These are phyloP conservation scores for Syrrhaptes paradoxus DNA, from an alignment of 2,113 vertebrate species.

Conservation along the genomic window DNA sequence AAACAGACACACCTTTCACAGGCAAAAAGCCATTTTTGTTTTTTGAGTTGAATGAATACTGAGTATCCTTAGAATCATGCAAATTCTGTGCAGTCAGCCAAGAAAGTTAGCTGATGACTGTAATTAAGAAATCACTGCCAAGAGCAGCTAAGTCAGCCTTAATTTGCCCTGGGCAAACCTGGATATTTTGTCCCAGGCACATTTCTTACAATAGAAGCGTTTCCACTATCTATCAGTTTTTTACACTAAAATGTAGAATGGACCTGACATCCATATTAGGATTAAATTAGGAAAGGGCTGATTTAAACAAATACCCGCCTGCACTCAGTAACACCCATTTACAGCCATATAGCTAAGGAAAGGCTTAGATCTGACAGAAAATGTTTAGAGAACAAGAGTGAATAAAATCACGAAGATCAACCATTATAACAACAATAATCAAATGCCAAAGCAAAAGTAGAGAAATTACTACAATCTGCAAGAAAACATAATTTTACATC, in stretches of 20 bases:
- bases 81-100: constrained; percentile 26
- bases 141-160: constrained; percentile 17
- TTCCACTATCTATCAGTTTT: constrained; percentile 26
- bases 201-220: constrained; percentile 30
- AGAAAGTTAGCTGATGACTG: constrained; percentile 54
- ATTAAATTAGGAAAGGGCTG: constrained; percentile 35
- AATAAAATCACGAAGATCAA: constrained; percentile 14
- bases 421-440: not conserved
- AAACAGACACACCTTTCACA: constrained; percentile 3
- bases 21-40: constrained; percentile 19
- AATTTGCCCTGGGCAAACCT: constrained; percentile 23
- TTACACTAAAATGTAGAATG: constrained; percentile 4
- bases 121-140: constrained; percentile 58
- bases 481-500: not conserved
- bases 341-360: not conserved
- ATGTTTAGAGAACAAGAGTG: not conserved
- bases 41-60: constrained; percentile 5
- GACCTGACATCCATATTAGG: constrained; percentile 34
- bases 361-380: constrained; percentile 34
- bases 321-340: constrained; percentile 30
- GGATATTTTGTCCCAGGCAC: constrained; percentile 14
- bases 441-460: not conserved
- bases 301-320: constrained; percentile 57
- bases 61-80: not conserved
- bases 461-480: not conserved